Conservation (phyloP, 2,113 vertebrate species). For the Hepsetus odoe region DNA sequence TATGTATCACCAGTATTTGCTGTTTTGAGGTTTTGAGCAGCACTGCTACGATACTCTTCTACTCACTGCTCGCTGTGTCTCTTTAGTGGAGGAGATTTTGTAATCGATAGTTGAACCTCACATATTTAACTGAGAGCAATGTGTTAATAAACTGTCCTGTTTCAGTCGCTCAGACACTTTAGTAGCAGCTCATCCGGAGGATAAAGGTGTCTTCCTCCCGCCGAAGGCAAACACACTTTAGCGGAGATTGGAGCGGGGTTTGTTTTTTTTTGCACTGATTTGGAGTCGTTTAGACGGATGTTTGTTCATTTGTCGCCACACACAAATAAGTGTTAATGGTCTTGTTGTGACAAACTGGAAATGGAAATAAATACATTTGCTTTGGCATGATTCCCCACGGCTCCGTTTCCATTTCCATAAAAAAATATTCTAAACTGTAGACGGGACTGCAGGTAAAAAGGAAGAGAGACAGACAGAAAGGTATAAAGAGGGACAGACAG, state of each 20-base stretch:
- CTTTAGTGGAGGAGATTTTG: slow-evolving; percentile 7
- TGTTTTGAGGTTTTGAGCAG: not conserved
- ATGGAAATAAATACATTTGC: slow-evolving; percentile 68
- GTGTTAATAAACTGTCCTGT: not conserved
- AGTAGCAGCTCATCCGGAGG: not conserved
- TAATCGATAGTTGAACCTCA: not conserved
- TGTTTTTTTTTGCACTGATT: slow-evolving; percentile 14
- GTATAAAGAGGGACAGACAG: no score
- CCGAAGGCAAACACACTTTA: not conserved
- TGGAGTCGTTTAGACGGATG: not conserved
- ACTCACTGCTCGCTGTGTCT: not conserved
- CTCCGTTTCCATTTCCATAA: not conserved
- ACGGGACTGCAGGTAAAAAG: not conserved
- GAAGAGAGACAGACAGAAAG: no score
- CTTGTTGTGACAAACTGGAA: slow-evolving; percentile 43
- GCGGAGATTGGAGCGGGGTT: not conserved
- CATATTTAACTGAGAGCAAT: not conserved
- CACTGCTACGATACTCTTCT: not conserved
- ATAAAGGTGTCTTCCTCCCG: not conserved
- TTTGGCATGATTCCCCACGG: slow-evolving; percentile 56
- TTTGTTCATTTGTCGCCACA: slow-evolving; percentile 25
- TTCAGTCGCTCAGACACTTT: not conserved
- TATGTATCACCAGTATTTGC: slow-evolving; percentile 36
- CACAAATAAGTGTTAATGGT: slow-evolving; percentile 20
- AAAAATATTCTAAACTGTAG: not conserved